Evolutionary conservation across 2,888 invertebrate genomes (phyloP), one percentile per base, ranked within the genome.

Genomic region (Linnaemya tessellans): DNA sequence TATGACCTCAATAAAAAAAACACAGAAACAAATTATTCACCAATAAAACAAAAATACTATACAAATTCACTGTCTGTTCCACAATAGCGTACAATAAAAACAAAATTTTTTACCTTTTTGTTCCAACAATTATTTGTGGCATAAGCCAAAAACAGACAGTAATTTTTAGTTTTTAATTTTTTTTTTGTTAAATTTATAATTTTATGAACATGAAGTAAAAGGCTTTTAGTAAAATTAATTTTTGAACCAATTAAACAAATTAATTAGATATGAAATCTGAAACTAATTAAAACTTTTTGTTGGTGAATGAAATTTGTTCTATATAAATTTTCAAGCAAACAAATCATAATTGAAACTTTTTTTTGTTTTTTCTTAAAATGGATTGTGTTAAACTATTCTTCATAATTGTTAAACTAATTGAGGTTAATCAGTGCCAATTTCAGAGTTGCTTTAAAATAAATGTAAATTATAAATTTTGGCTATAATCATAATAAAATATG

Each of bases 1-100:
- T 11, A 49, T 65, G 65, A 49, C 65, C 65, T 25, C 30, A 4
- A 65, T 25, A 49, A 65, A 65, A 46, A 22, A 65, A 46, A 22
- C 46, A 25, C 25, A 65, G 43, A 46, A 65, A 64, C 1, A 43
- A 43, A 43, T 25, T n/a, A 49, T 15, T n/a, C 49, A 30, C 65
- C 25, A 65, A 65, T n/a, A 65, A 65, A 65, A 49, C 5, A 11
- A 1, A n/a, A n/a, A n/a, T 30, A 5, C 30, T 5, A 3, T 30
- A 2, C 2, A 30, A 30, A 30, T 2, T 30, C 2, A 30, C 30
- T 30, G 30, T 3, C 30, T 30, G 5, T 30, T 30, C 5, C 30
- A 30, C 3, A 30, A 30, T 30, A 30, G 30, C 30, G 3, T 30
- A 30, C 2, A 30, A 30, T 5, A 30, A 30, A 30, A 30, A 30